Base-by-base conservation (phyloP, 2,113 vertebrate species). In the Eulemur rufifrons region DNA sequence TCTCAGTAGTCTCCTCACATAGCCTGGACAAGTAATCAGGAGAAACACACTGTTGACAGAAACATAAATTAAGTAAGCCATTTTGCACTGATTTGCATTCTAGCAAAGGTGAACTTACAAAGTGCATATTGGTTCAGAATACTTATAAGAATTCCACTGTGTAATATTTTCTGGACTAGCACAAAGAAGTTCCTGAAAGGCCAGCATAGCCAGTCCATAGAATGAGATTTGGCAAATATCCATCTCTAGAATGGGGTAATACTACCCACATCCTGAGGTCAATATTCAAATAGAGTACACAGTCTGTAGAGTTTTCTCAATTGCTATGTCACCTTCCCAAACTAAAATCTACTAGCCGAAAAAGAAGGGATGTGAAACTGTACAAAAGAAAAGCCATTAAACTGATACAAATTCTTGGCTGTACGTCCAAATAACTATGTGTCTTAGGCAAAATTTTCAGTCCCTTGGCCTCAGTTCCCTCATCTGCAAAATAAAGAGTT, bases 51-150 rank as follows among this genome's bases (percentile, higher is more conserved):
- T 64, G 61, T 69, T 91, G 77, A 82, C 78, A 95, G 54, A 96
- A 92, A 82, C 1, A 0, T 89, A 92, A 84, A 87, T 76, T 93
- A 91, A 94, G n/a, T 90, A 42, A 95, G 34, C n/a, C 68, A 89
- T 96, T 95, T 68, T 94, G 23, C 23, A 91, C 20, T 93, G 34
- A 93, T 76, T 95, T 93, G 47, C 71, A 96, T 80, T 96, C 37
- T 18, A 95, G 42, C 32, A 96, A 95, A 89, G 83, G 32, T 83
- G 29, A 86, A 83, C 27, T 73, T 84, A 47, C 54, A 89, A 96
- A 63, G 20, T 86, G 29, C 34, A 20, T 61, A 63, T 94, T 61
- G 20, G 34, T 82, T 89, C 50, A 54, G 42, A 95, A 94, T 91
- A 80, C 29, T 87, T 95, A 84, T 18, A 94, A 86, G 47, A 85